Conservation (phyloP, 2,113 vertebrate genomes). For the Numenius arquata region DNA sequence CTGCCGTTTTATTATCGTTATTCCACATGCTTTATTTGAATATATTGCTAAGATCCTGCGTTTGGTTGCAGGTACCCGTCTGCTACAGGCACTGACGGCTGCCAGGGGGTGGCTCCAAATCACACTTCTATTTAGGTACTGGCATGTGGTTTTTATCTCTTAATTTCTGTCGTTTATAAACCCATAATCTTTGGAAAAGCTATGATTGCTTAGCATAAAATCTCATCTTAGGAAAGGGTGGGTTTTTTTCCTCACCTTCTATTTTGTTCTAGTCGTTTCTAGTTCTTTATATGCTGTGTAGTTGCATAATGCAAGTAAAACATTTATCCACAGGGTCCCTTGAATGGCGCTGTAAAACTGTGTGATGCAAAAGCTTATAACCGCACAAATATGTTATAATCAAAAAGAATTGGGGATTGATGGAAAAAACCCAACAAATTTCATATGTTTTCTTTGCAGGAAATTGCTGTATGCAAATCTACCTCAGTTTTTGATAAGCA, state of each 20-base stretch:
- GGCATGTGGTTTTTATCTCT: neutral
- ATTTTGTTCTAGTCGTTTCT: neutral
- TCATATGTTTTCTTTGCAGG: neutral
- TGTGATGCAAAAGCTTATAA: neutral
- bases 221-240: neutral
- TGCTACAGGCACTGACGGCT: neutral
- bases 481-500: neutral
- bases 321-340: neutral
- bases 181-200: neutral
- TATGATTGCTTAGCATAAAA: neutral
- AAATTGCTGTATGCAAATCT: neutral
- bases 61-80: neutral
- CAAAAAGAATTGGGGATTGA: neutral
- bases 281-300: neutral
- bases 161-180: neutral
- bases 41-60: neutral
- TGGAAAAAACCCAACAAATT: neutral
- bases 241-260: fast-evolving
- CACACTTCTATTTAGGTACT: neutral
- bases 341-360: neutral
- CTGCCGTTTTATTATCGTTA: fast-evolving
- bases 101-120: neutral
- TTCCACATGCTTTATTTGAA: neutral
- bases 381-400: neutral
- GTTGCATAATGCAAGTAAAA: neutral